A percentile compares a stretch with the other conserved stretches of the same genome.
Evolutionary conservation across 2,888 invertebrate genomes (phyloP).

Genomic region (Tupiocoris notatus): DNA sequence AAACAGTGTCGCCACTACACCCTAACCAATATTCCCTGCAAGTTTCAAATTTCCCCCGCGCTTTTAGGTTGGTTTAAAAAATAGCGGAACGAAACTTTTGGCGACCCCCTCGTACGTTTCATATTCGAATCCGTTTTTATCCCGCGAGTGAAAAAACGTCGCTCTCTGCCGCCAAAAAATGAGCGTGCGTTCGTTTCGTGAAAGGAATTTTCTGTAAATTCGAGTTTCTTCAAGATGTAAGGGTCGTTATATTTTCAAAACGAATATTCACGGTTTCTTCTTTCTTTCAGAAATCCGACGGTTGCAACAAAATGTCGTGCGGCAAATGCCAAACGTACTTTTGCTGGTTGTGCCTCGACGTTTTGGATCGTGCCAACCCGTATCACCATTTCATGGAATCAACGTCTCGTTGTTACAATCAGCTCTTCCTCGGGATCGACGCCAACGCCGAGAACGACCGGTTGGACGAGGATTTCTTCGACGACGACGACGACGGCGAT

Average conservation of each 20-base stretch:
- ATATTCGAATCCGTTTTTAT: too few relatives aligned
- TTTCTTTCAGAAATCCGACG: constrained; percentile 61
- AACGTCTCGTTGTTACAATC: constrained; percentile 57
- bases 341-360: constrained; percentile 62
- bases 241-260: not conserved
- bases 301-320: constrained; percentile 70
- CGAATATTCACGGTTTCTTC: too few relatives aligned
- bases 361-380: constrained; percentile 57
- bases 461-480: not conserved
- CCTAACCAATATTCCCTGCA: too few relatives aligned
- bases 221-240: constrained; percentile 20
- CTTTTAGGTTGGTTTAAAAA: too few relatives aligned
- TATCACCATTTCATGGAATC: constrained; percentile 60
- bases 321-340: constrained; percentile 62
- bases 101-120: too few relatives aligned
- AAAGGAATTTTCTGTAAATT: too few relatives aligned
- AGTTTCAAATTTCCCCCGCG: too few relatives aligned
- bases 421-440: constrained; percentile 55
- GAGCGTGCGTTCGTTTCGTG: too few relatives aligned
- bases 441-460: not conserved
- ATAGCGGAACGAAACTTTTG: too few relatives aligned
- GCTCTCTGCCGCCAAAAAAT: too few relatives aligned
- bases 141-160: too few relatives aligned
- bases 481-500: constrained; percentile 28
- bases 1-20: too few relatives aligned